Percentiles rank a stretch among this genome's conserved stretches.
Conservation (phyloP, 2,113 vertebrate species). For the Morone saxatilis region DNA sequence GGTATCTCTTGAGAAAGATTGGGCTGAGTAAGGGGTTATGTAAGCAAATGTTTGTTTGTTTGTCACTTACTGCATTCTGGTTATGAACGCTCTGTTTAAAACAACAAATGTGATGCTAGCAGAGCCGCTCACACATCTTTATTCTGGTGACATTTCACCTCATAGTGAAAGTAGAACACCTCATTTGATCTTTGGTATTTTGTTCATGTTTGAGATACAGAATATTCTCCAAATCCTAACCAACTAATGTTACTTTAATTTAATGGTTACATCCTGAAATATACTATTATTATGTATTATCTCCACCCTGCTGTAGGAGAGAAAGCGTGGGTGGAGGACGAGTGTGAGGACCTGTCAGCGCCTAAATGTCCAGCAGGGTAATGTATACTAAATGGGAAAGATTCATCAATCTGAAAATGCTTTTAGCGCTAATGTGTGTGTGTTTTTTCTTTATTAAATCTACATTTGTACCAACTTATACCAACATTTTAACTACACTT, state of each 20-base stretch:
- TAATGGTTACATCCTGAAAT: not conserved
- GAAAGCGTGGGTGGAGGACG: conserved; percentile 77
- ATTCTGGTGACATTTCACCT: not conserved
- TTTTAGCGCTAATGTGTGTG: too few relatives aligned
- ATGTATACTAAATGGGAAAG: not conserved
- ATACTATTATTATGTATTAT: not conserved
- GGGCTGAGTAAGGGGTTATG: too few relatives aligned
- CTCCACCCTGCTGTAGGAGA: conserved; percentile 58
- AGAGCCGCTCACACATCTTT: not conserved
- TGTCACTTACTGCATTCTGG: not conserved
- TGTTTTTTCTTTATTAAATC: too few relatives aligned
- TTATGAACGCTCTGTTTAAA: not conserved
- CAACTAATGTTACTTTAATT: not conserved
- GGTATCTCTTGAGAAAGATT: too few relatives aligned
- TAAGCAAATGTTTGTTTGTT: not conserved
- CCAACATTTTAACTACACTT: too few relatives aligned
- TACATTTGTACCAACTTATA: too few relatives aligned
- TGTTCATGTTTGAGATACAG: not conserved
- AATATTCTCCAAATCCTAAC: not conserved
- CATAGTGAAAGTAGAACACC: not conserved
- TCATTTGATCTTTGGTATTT: not conserved
- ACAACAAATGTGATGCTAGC: not conserved
- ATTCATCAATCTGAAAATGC: too few relatives aligned
- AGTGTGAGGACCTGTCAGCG: conserved; percentile 67
- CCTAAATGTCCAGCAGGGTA: conserved; percentile 76